These are phyloP conservation scores for Pagetopsis macropterus DNA, from an alignment of 2,797 vertebrate species.

Conservation along the genomic window DNA sequence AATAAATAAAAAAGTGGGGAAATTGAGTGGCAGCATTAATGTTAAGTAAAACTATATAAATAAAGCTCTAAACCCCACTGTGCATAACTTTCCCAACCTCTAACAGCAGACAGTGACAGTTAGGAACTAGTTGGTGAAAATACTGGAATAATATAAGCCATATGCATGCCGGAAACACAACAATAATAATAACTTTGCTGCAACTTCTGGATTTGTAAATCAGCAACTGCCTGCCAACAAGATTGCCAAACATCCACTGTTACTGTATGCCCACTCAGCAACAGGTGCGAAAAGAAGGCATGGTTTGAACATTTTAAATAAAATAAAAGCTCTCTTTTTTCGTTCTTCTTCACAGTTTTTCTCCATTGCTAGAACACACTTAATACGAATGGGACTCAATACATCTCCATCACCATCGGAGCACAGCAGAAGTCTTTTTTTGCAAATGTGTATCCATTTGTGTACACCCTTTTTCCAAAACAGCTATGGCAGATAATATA, in stretches of 20 bases:
- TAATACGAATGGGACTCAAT: too few species aligned
- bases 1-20: too few species aligned
- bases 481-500: too few species aligned
- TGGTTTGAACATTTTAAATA: slow-evolving; percentile 8
- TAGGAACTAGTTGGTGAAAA: neutral
- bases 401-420: too few species aligned
- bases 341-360: neutral
- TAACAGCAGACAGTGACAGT: neutral
- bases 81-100: neutral
- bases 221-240: neutral
- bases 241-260: neutral
- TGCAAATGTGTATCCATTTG: too few species aligned
- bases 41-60: neutral
- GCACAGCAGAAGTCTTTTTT: too few species aligned
- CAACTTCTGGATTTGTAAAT: neutral
- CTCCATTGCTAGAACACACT: too few species aligned
- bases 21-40: too few species aligned
- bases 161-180: neutral
- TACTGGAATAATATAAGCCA: neutral
- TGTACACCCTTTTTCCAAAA: too few species aligned
- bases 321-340: neutral
- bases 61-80: neutral
- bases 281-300: slow-evolving; percentile 6
- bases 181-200: neutral
- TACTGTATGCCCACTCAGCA: neutral